Percentiles rank a stretch among this genome's conserved stretches.
Evolutionary conservation across 2,797 vertebrate genomes (phyloP).

Genomic region (Eulemur coronatus): DNA sequence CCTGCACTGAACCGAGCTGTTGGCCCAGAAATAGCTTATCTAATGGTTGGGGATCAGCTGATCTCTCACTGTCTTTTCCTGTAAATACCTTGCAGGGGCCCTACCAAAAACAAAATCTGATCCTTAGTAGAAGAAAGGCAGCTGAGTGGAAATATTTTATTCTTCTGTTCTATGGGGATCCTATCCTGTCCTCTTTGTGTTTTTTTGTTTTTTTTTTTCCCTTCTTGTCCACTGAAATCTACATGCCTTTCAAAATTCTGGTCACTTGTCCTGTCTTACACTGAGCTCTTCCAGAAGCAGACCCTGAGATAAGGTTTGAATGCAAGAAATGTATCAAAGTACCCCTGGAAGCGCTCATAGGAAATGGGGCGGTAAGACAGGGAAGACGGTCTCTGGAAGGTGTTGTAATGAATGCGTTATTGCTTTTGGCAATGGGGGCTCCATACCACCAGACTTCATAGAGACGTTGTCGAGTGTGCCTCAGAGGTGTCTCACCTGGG

Average conservation of each 20-base stretch:
- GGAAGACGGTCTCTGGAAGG: neutral
- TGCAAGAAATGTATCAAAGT: neutral
- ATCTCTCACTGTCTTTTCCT: neutral
- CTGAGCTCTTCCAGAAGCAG: neutral
- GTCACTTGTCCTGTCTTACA: neutral
- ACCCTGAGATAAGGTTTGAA: neutral
- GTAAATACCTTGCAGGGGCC: neutral
- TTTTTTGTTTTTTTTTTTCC: neutral
- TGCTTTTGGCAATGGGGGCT: neutral
- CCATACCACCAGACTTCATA: neutral
- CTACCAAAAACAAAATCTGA: neutral
- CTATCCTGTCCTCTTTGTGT: neutral
- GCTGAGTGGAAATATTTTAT: neutral
- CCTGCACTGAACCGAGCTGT: neutral
- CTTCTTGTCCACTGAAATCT: neutral
- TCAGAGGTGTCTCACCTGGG: neutral
- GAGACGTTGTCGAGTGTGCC: neutral
- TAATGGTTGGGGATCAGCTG: neutral
- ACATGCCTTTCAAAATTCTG: neutral
- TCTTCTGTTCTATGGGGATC: neutral
- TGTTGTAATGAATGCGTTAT: neutral
- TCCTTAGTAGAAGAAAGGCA: neutral
- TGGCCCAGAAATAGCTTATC: neutral
- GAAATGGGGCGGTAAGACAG: neutral
- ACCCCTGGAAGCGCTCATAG: neutral